Evolutionary conservation across 1,140 invertebrate genomes (phyloP), one percentile per base, ranked within the genome.

Genomic region (Psix sp.): DNA sequence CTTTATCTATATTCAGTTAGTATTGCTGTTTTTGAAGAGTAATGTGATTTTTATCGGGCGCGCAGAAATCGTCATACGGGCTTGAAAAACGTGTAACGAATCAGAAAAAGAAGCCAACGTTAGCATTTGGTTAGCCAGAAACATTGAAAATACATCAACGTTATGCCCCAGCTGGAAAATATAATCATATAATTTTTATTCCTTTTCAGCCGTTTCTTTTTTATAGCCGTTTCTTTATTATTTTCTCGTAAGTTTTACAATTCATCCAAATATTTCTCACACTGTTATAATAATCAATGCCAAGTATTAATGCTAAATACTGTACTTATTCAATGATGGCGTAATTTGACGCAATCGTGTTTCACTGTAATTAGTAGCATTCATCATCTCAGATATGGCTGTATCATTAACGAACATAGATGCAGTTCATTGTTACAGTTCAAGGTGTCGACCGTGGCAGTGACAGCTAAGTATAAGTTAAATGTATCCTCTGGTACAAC

Each of bases 401-500:
- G 62, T 70, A 20, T 72, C 76, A 68, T 75, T 75, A 77, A 29
- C 62, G 60, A 71, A 35, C 43, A 48, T 62, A 38, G 45, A 70
- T 54, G 59, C 45, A 51, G 72, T 76, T 78, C 77, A 78, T 78
- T 74, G 62, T 74, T 75, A 71, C 57, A 67, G 74, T 76, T 78
- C 70, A 78, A 76, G 77, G 74, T 46, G 63, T 26, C 42, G 72
- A 16, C 57, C 62, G 59, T 73, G 63, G 54, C 62, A 74, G 43
- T 74, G 71, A 43, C 43, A 36, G 49, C 42, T 74, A 49, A 54
- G 71, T 56, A 63, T 68, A 63, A n/a, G 72, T 68, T 74, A 51
- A 74, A 57, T 65, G 49, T 65, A 63, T 62, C 56, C 57, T 63
- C 63, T 63, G 56, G 63, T 63, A 51, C 49, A 68, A n/a, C 59